A percentile compares a stretch with the other conserved stretches of the same genome.
These are phyloP conservation scores for Balearica regulorum DNA, from an alignment of 2,797 vertebrate species.

Conservation along the genomic window DNA sequence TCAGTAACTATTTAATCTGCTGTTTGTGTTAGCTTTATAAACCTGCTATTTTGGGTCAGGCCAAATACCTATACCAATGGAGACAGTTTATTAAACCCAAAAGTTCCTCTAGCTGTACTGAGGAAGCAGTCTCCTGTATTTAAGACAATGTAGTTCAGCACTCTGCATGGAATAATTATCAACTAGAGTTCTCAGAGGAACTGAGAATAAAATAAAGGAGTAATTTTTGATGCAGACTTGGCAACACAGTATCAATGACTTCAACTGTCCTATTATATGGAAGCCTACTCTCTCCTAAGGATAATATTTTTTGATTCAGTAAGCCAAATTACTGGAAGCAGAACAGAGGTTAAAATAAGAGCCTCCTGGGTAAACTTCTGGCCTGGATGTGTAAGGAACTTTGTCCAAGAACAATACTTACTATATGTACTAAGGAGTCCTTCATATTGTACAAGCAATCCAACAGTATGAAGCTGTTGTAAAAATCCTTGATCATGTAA, in stretches of 20 bases:
- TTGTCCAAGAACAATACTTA: slow-evolving; percentile 74
- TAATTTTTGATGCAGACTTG: neutral
- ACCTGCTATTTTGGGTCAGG: neutral
- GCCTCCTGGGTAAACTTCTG: neutral
- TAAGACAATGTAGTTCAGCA: neutral
- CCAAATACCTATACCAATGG: neutral
- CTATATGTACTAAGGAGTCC: slow-evolving; percentile 96
- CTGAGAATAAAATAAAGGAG: neutral
- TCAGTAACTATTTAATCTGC: neutral
- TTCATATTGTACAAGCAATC: slow-evolving; percentile 93
- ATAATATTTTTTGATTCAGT: neutral
- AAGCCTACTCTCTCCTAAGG: neutral
- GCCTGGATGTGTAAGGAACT: neutral
- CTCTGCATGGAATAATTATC: neutral
- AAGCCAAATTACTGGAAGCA: neutral
- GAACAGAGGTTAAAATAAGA: neutral
- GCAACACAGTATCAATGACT: neutral
- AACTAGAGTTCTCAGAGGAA: neutral
- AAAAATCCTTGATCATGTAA: slow-evolving; percentile 89
- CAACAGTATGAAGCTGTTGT: slow-evolving; percentile 89
- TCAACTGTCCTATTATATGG: neutral
- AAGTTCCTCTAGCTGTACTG: neutral
- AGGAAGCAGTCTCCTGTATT: neutral
- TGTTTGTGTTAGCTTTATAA: neutral
- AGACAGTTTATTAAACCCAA: neutral